phyloP scores from a whole-genome alignment of 2,888 invertebrate species.

The Lathronympha strigana region DNA sequence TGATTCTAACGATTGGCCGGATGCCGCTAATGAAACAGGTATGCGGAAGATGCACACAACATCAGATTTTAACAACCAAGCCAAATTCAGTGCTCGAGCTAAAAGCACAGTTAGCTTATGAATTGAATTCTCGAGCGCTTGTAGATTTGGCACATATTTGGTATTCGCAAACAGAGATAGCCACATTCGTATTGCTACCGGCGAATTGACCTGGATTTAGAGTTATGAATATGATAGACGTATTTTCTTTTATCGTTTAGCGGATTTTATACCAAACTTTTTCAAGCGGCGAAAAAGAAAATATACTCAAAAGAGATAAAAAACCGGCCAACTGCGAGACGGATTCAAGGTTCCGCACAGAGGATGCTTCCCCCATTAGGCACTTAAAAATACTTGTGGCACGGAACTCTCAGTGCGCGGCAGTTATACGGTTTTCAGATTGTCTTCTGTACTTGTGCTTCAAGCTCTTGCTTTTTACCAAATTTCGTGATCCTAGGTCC shows the following conservation, averaged over 20 bases:
- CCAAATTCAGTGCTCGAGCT: not conserved
- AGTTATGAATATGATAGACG: no score
- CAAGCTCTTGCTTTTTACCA: no score
- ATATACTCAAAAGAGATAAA: slow-evolving; percentile 2
- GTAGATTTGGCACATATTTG: not conserved
- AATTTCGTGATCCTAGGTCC: no score
- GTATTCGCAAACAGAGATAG: not conserved
- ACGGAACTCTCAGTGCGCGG: no score
- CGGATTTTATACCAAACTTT: not conserved
- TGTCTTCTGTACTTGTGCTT: no score
- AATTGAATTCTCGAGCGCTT: not conserved
- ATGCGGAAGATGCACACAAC: slow-evolving; percentile 16
- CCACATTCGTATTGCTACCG: not conserved
- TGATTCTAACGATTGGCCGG: slow-evolving; percentile 17
- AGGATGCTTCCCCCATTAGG: no score
- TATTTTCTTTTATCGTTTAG: not conserved
- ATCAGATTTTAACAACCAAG: not conserved
- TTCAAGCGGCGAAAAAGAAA: no score
- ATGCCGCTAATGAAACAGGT: slow-evolving; percentile 13
- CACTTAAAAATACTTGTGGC: no score
- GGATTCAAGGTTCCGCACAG: no score
- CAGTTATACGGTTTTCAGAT: no score
- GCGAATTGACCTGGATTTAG: not conserved
- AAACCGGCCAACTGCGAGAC: no score
- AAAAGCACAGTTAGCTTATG: not conserved